Base-by-base conservation (phyloP, 2,797 vertebrate species). In the Gallirallus australis region DNA sequence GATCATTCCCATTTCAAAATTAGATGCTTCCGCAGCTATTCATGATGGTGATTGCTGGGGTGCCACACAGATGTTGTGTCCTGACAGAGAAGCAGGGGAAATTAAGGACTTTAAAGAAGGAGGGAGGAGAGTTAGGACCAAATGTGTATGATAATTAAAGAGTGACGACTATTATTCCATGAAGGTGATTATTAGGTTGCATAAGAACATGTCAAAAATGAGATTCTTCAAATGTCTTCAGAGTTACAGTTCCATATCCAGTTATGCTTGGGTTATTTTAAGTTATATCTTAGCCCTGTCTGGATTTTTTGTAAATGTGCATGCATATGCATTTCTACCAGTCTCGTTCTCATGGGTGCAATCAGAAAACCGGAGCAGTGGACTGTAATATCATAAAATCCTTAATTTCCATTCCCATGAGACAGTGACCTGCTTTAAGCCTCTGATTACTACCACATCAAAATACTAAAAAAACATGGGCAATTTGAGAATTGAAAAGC, bases 261-360 rank as follows among this genome's bases (percentile, higher is more conserved):
- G 13, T 16, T 83, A 28, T 10, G 15, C 33, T 27, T 71, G 42
- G 45, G 23, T 81, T 84, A 59, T 88, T 84, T 54, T 42, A 60
- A 85, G 42, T 48, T 47, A 11, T 7, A 3, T 60, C 18, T 57
- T 82, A 89, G 23, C 24, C 19, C 27, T 54, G 1, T 89, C 33
- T 93, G 35, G 28, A 57, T 33, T 40, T 65, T 30, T 68, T 95
- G 30, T 25, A 69, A 33, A 79, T 37, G 9, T 86, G 45, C 8
- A 31, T 21, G 23, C 0, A 0, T 65, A 5, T 75, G 59, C 11
- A 47, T 84, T 90, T 94, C 28, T 76, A 3, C 81, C 1, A 0
- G 15, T 85, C 28, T 0, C 31, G 3, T 83, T 61, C 65, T 81
- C 23, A 11, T 25, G 68, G 25, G 19, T 71, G 11, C 37, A 54